Conservation (phyloP, 2,888 invertebrate species). For the Drosophila anomalipes region DNA sequence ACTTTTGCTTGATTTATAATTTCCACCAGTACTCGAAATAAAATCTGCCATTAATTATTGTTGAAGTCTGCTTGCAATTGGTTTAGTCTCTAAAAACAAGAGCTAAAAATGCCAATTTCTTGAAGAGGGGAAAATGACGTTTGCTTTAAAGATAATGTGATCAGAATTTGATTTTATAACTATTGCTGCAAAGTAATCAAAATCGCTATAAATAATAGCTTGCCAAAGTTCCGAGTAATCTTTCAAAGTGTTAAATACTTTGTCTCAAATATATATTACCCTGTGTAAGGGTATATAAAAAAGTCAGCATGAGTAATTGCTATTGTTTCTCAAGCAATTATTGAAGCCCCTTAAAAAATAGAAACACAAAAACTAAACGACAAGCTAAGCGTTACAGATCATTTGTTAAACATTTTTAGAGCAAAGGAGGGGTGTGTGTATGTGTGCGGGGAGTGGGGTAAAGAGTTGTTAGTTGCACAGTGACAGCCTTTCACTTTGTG, state of each 20-base stretch:
- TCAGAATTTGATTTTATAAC: neutral
- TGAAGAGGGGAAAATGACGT: accelerated
- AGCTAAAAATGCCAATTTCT: neutral
- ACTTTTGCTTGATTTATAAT: slow-evolving; percentile 62
- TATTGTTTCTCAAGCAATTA: slow-evolving; percentile 34
- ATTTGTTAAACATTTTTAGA: slow-evolving; percentile 59
- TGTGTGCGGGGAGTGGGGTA: neutral
- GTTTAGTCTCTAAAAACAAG: neutral
- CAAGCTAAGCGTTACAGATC: slow-evolving; percentile 67
- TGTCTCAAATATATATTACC: neutral
- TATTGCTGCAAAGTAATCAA: neutral
- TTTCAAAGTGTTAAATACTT: neutral
- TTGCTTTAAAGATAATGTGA: neutral
- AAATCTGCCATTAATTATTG: neutral
- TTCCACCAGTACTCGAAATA: slow-evolving; percentile 47
- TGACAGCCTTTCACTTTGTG: slow-evolving; percentile 77
- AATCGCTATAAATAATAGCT: neutral
- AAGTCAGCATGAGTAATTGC: slow-evolving; percentile 33
- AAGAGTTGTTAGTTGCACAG: slow-evolving; percentile 38
- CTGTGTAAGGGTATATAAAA: neutral
- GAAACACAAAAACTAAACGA: slow-evolving; percentile 59
- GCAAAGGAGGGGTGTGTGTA: neutral
- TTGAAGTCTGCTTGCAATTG: no score
- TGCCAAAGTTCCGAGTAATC: no score
- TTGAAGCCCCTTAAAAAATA: slow-evolving; percentile 12